Evolutionary conservation across 2,113 vertebrate genomes (phyloP), one percentile per base, ranked within the genome.

Genomic region (Sapayoa aenigma): DNA sequence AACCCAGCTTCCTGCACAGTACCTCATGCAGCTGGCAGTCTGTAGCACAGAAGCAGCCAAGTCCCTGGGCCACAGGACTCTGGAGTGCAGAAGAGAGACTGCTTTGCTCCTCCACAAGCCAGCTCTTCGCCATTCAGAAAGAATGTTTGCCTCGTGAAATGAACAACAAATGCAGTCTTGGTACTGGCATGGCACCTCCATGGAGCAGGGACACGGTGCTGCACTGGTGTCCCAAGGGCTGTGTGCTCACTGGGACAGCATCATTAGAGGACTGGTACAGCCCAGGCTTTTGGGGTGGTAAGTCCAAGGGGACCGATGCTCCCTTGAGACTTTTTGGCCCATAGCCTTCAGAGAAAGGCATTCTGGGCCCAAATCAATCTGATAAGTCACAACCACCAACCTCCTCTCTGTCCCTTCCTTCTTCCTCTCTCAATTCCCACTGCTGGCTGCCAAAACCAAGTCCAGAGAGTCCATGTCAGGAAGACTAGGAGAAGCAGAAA

Each of bases 321-420:
- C 24, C 75, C 71, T 82, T 11, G 12, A 68, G 79, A 77, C 60
- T 16, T 73, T 74, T 68, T 78, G 85, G 80, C 72, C 68, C 68
- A 9, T 25, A 52, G 56, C 31, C 85, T 92, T 86, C 69, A 81
- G 42, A 58, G 35, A 75, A 84, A 62, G 87, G 66, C 17, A 33
- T 72, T 81, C 52, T 59, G 68, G 77, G 92, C 65, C 68, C 56
- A 81, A 39, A 90, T 49, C 30, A 68, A 47, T 73, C 2, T 0
- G 47, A 87, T 84, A 71, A 20, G 20, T 85, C 60, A 74, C 65
- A 95, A 93, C 90, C 60, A 67, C 85, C 85, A 90, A 39, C 76
- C 79, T 94, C 91, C 27, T 95, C 79, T 95, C 82, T 84, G 67
- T 46, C 93, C 47, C 55, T 87, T 95, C 77, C 25, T 87, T 87